These are phyloP conservation scores for Dicrurus megarhynchus DNA, from an alignment of 2,113 vertebrate species.

Conservation along the genomic window DNA sequence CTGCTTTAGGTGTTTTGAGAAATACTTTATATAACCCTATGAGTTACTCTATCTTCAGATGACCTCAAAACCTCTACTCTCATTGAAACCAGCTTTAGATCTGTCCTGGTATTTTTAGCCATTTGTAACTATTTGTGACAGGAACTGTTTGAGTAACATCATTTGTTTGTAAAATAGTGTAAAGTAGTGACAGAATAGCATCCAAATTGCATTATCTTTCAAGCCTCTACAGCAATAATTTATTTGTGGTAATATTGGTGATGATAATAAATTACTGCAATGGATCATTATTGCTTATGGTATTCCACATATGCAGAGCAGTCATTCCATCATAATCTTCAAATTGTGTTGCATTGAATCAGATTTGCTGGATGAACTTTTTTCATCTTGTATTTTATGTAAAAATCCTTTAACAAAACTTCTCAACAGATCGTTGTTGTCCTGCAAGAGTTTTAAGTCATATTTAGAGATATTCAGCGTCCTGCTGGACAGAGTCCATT, in stretches of 20 bases:
- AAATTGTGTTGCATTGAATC: neutral
- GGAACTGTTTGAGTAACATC: neutral
- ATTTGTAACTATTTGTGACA: neutral
- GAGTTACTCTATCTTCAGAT: neutral
- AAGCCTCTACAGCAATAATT: neutral
- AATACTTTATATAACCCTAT: neutral
- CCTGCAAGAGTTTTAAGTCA: neutral
- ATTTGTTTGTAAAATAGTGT: neutral
- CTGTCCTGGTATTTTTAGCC: neutral
- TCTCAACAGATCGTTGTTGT: neutral
- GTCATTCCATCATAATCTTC: neutral
- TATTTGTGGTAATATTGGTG: neutral
- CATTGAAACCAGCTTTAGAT: neutral
- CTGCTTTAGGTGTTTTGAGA: neutral
- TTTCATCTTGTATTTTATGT: neutral
- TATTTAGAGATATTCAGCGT: slow-evolving; percentile 7
- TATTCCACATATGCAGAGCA: neutral
- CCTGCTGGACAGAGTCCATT: slow-evolving; percentile 27
- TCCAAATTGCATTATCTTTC: neutral
- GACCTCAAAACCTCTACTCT: neutral
- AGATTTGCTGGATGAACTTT: neutral
- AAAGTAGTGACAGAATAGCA: neutral
- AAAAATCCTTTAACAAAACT: slow-evolving; percentile 13
- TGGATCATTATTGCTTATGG: neutral
- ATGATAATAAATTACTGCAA: neutral